Base-by-base conservation (phyloP, 2,888 invertebrate genomes). In the Caprella mutica region DNA sequence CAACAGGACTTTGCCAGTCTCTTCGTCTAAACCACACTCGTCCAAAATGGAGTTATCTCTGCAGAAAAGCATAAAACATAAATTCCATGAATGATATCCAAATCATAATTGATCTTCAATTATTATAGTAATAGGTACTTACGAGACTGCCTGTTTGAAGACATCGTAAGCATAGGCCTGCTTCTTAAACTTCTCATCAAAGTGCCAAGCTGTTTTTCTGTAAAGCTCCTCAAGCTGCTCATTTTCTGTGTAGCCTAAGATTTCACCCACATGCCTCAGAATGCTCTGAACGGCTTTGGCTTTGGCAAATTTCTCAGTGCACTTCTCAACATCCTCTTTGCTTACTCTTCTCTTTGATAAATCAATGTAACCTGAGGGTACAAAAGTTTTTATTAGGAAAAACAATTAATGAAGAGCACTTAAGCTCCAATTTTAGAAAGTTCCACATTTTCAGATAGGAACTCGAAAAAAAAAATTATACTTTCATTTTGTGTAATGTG, bases 201-300 rank as follows among this genome's bases (percentile, higher is more conserved):
- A 98, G 70, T 84, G 80, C 98, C 98, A 99, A 0, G 98, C 98
- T 0, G 98, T 98, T 71, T 87, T 88, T 69, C 85, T 83, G 74
- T 97, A 98, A 1, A 98, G 76, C 66, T 94, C 90, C 70, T 98
- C 97, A 39, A 99, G 76, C 71, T 96, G 89, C 67, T 88, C 87
- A 68, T 96, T 90, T 60, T 80, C 83, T 69, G 89, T 87, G 71
- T 90, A 98, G 67, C 86, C 83, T 43, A 98, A 76, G 48, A 97
- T 80, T 71, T 96, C 96, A 0, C 94, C 97, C 0, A 98, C 97
- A 71, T 98, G 97, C 54, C 97, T 81, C 52, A 99, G 77, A 71
- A 99, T 94, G 9, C 96, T 96, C 76, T 96, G 97, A 1, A 96
- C 96, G 14, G 94, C 92, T 77, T 96, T 96, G 0, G 94, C 96